Conservation (phyloP, 2,888 invertebrate species). For the Pristionchus japonicus region DNA sequence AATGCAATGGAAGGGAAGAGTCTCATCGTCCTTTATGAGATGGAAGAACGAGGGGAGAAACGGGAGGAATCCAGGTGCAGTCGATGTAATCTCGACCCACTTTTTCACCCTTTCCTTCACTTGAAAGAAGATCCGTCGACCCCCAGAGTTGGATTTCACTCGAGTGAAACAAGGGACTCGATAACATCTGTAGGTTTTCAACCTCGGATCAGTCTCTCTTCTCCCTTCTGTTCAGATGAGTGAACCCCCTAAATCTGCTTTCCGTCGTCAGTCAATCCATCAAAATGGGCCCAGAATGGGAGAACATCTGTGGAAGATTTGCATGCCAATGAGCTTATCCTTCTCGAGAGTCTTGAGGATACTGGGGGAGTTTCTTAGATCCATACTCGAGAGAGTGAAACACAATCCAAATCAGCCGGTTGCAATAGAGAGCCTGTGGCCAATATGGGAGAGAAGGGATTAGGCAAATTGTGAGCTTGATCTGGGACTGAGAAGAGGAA, state of each 20-base stretch:
- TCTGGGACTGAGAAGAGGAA: conserved; percentile 12
- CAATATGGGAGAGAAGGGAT: conserved; percentile 17
- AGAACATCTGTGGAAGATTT: conserved; percentile 40
- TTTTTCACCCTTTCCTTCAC: background rate
- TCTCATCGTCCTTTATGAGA: conserved; percentile 28
- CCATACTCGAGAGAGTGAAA: background rate
- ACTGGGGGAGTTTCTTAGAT: conserved; percentile 6
- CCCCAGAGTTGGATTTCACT: background rate
- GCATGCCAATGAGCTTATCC: conserved; percentile 35
- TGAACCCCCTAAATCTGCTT: conserved; percentile 33
- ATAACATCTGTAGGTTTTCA: background rate
- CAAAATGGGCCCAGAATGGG: background rate
- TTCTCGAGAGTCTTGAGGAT: background rate
- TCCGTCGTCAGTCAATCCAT: conserved; percentile 27
- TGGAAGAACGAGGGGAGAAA: background rate
- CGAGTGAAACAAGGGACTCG: conserved; percentile 6
- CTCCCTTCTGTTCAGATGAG: background rate
- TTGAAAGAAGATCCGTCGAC: conserved; percentile 24
- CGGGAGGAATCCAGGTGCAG: background rate
- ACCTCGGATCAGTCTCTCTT: conserved; percentile 27
- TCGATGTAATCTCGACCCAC: conserved; percentile 37
- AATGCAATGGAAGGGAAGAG: background rate
- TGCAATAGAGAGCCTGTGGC: background rate
- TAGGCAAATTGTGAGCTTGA: conserved; percentile 32
- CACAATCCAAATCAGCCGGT: conserved; percentile 39